phyloP scores from a whole-genome alignment of 2,113 vertebrate genomes.

The Bos taurus region DNA sequence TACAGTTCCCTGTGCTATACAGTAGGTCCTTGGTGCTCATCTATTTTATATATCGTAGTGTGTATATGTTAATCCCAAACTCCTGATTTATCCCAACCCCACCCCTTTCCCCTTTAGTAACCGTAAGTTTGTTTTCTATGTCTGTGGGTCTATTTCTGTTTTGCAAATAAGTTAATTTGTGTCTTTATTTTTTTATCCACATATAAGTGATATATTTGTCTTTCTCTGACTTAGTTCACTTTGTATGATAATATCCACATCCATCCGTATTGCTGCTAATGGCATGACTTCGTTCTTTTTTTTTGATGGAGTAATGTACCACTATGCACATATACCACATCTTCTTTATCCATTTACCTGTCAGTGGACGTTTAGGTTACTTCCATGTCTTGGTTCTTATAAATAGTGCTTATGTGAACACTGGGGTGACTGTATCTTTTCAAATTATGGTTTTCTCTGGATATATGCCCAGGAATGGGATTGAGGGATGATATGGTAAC shows the following conservation, averaged over 20 bases:
- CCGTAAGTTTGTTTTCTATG: neutral
- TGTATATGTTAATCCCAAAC: neutral
- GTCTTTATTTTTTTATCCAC: neutral
- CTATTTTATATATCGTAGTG: neutral
- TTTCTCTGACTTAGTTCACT: neutral
- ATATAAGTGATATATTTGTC: neutral
- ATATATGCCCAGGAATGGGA: neutral
- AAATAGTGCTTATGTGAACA: neutral
- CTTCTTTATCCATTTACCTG: neutral
- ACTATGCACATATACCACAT: neutral
- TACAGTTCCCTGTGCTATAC: neutral
- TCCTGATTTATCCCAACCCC: neutral
- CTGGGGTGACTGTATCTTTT: neutral
- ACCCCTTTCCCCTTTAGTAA: neutral
- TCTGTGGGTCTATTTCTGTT: neutral
- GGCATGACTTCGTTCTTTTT: neutral
- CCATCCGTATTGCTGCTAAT: neutral
- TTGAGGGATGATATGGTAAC: neutral
- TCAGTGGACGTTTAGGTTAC: neutral
- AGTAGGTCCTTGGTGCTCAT: neutral
- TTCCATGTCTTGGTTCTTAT: neutral
- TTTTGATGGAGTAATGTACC: neutral
- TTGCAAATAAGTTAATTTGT: neutral
- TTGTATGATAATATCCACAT: neutral
- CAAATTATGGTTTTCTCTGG: neutral